These are phyloP conservation scores for Doryteuthis pealeii DNA, from an alignment of 1,140 invertebrate genomes.

Conservation along the genomic window DNA sequence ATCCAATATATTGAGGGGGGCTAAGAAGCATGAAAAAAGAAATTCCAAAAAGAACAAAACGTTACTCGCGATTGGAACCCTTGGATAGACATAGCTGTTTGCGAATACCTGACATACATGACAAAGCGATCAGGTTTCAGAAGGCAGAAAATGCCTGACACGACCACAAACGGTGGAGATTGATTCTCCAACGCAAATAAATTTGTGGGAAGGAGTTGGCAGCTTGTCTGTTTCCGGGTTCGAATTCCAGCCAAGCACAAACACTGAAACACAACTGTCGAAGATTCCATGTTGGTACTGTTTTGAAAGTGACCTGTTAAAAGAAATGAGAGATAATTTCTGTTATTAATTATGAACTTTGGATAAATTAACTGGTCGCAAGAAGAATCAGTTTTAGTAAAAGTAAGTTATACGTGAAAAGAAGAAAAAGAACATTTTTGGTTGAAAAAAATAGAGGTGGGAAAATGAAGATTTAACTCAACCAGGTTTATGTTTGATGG, in stretches of 20 bases:
- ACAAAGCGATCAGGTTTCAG: background rate
- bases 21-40: background rate
- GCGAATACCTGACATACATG: background rate
- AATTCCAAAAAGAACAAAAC: background rate
- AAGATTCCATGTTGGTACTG: background rate
- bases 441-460: too few relatives aligned
- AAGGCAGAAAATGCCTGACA: background rate
- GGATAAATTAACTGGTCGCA: too few relatives aligned
- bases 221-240: background rate
- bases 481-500: too few relatives aligned
- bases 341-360: too few relatives aligned
- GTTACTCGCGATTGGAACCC: background rate
- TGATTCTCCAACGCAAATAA: background rate
- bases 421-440: too few relatives aligned
- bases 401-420: too few relatives aligned
- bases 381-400: too few relatives aligned
- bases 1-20: background rate
- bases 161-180: background rate
- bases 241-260: background rate
- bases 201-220: background rate
- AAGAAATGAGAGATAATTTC: background rate
- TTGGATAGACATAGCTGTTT: background rate
- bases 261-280: background rate
- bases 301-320: background rate
- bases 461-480: too few relatives aligned